Evolutionary conservation across 2,888 invertebrate genomes (phyloP).

Genomic region (Phalera bucephala): DNA sequence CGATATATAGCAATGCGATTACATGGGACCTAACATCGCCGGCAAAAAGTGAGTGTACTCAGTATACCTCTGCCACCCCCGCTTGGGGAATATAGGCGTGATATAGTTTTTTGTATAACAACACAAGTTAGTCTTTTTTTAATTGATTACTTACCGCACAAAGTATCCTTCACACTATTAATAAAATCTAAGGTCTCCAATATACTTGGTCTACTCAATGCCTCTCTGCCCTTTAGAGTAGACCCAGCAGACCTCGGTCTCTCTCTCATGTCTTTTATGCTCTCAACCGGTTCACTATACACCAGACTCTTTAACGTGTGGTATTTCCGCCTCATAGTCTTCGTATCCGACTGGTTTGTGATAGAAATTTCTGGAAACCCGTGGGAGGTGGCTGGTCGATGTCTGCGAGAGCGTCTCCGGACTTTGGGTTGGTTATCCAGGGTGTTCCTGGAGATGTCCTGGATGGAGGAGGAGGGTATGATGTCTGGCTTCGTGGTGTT

Average conservation of each 20-base stretch:
- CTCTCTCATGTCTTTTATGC: conserved; percentile 60
- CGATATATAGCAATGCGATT: too few relatives aligned
- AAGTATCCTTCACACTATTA: conserved; percentile 68
- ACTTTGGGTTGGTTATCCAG: conserved; percentile 47
- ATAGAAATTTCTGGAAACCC: conserved; percentile 75
- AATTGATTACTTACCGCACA: conserved; percentile 71
- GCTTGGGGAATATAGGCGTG: too few relatives aligned
- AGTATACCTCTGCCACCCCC: too few relatives aligned
- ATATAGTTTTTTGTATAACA: too few relatives aligned
- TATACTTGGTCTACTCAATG: conserved; percentile 66
- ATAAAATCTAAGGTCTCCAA: conserved; percentile 76
- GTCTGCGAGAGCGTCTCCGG: conserved; percentile 52
- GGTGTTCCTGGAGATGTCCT: conserved; percentile 38
- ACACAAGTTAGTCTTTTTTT: too few relatives aligned
- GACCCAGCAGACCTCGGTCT: conserved; percentile 73
- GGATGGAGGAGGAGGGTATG: conserved; percentile 56
- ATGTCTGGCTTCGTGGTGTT: conserved; percentile 70
- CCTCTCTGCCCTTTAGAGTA: conserved; percentile 64
- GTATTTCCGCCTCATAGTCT: conserved; percentile 54
- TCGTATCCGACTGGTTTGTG: conserved; percentile 62
- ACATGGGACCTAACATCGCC: too few relatives aligned
- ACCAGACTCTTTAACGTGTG: conserved; percentile 63
- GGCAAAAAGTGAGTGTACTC: too few relatives aligned
- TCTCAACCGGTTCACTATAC: conserved; percentile 71
- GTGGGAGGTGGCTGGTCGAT: conserved; percentile 57